Evolutionary conservation across 2,113 vertebrate species (phyloP).

Genomic region (Rhabdornis inornatus): DNA sequence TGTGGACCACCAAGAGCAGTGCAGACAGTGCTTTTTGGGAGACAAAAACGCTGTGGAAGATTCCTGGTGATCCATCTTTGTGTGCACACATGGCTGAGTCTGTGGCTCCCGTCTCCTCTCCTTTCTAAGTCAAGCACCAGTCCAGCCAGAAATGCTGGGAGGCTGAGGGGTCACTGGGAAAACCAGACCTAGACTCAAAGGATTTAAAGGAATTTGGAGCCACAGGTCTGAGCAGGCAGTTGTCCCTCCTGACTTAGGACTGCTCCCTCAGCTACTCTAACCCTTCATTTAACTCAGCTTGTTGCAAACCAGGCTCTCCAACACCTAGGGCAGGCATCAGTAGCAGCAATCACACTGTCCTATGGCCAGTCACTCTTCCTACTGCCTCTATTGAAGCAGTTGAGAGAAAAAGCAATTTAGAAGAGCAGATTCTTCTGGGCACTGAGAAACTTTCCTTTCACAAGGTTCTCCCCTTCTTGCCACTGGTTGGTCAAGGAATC

Average conservation of each 20-base stretch:
- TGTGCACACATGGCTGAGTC: rapidly evolving
- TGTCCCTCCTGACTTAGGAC: neutral
- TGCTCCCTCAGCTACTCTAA: neutral
- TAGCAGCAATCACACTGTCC: neutral
- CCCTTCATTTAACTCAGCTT: neutral
- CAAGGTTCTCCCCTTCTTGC: neutral
- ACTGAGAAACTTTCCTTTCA: neutral
- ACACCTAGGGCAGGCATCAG: neutral
- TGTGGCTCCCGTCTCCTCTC: neutral
- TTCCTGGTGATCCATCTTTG: neutral
- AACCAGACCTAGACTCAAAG: neutral
- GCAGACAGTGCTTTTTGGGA: neutral
- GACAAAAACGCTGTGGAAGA: neutral
- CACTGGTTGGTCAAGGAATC: neutral
- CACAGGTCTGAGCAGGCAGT: neutral
- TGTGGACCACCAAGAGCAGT: neutral
- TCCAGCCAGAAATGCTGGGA: neutral
- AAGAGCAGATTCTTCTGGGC: neutral
- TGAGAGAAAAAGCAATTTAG: neutral
- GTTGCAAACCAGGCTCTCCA: neutral
- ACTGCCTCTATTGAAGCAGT: rapidly evolving
- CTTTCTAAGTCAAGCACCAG: neutral
- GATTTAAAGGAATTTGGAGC: neutral
- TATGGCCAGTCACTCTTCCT: neutral
- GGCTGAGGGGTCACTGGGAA: neutral